These are phyloP conservation scores for Zosterops lateralis DNA, from an alignment of 2,113 vertebrate genomes.

Conservation along the genomic window DNA sequence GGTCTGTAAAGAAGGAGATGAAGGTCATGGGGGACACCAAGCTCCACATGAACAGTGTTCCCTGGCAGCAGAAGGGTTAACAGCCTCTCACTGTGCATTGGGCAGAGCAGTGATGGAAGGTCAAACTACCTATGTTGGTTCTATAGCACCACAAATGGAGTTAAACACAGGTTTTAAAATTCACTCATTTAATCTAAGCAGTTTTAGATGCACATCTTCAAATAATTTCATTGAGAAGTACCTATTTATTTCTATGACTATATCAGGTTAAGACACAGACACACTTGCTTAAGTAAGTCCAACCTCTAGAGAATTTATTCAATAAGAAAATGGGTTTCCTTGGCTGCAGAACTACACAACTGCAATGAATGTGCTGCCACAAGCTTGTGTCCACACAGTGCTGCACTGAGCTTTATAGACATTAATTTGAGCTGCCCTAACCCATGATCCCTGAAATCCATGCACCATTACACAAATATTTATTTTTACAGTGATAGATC, in stretches of 20 bases:
- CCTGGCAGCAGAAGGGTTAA: neutral
- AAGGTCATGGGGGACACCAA: neutral
- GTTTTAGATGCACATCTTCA: neutral
- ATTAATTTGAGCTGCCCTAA: neutral
- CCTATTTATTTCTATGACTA: neutral
- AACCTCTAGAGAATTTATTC: neutral
- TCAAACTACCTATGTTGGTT: neutral
- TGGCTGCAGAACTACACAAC: neutral
- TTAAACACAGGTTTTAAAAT: neutral
- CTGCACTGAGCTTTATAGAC: neutral
- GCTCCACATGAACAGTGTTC: rapidly evolving
- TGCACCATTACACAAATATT: neutral
- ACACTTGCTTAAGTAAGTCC: neutral
- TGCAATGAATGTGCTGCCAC: neutral
- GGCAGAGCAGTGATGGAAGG: neutral
- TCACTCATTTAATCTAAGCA: neutral
- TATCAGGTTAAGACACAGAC: neutral
- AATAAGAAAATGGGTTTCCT: neutral
- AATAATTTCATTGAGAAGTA: neutral
- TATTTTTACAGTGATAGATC: neutral
- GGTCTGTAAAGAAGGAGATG: neutral
- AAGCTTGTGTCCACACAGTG: neutral
- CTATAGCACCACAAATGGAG: neutral
- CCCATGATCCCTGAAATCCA: neutral
- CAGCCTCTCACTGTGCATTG: rapidly evolving